Evolutionary conservation across 2,113 vertebrate species (phyloP).

Genomic region (Nothobranchius furzeri): DNA sequence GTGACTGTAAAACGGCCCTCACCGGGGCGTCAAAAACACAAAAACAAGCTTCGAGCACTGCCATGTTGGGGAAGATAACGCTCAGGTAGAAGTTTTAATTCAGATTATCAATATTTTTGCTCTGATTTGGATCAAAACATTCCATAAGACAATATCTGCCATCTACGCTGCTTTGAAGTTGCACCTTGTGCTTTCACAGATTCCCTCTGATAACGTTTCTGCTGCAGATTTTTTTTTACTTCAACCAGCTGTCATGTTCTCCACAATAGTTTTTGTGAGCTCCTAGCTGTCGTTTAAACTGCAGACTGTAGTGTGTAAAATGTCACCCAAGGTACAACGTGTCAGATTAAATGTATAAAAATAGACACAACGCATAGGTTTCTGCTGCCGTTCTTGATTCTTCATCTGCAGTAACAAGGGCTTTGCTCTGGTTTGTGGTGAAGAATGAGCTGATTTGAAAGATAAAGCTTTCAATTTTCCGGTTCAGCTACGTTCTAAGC

Average conservation of each 20-base stretch:
- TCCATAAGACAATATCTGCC: conserved; percentile 23
- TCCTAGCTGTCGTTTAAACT: conserved; percentile 26
- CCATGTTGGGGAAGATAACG: neutral
- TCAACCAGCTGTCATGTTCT: conserved; percentile 21
- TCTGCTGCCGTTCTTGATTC: neutral
- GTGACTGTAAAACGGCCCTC: conserved; percentile 16
- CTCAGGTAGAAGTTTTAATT: neutral
- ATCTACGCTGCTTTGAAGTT: conserved; percentile 47
- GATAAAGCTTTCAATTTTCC: no score
- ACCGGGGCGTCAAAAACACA: neutral
- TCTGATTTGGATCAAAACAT: conserved; percentile 25
- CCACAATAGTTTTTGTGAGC: conserved; percentile 4
- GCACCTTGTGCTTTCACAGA: conserved; percentile 22
- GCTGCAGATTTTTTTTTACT: neutral
- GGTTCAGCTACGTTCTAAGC: no score
- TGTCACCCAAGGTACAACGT: conserved; percentile 22
- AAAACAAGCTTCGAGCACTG: conserved; percentile 8
- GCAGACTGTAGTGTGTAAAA: conserved; percentile 7
- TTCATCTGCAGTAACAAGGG: no score
- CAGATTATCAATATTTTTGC: conserved; percentile 26
- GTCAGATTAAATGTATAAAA: neutral
- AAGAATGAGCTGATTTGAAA: no score
- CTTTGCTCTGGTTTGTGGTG: no score
- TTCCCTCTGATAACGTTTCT: conserved; percentile 24
- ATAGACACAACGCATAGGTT: neutral